Conservation (phyloP, 2,888 invertebrate species). For the Hirtodrosophila trivittata region DNA sequence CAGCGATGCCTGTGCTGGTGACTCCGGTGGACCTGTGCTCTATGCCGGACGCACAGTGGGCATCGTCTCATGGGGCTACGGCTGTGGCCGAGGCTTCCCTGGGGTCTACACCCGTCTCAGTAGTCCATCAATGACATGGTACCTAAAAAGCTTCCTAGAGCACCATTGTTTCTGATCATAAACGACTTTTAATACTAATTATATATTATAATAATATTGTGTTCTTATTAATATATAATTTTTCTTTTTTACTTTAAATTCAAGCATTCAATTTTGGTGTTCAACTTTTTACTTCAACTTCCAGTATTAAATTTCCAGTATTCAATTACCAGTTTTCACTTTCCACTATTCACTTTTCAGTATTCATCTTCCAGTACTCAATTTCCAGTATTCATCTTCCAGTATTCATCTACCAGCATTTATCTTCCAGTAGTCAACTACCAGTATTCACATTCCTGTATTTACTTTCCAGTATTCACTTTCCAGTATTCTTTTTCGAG, state of each 20-base stretch:
- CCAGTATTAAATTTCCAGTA: no score
- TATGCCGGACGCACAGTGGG: slow-evolving; percentile 84
- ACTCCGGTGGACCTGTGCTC: slow-evolving; percentile 77
- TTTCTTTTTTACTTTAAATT: not conserved
- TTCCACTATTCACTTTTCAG: not conserved
- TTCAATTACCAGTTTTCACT: not conserved
- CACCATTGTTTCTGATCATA: slow-evolving; percentile 10
- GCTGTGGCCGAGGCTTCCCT: slow-evolving; percentile 85
- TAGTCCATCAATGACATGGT: slow-evolving; percentile 31
- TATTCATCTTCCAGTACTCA: not conserved
- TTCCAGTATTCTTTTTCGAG: no score
- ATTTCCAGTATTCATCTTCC: not conserved
- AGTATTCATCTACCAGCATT: no score
- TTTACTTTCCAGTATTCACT: no score
- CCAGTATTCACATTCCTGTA: no score
- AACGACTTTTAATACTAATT: no score
- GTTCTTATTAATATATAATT: not conserved
- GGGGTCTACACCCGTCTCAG: slow-evolving; percentile 90
- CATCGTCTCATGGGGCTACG: slow-evolving; percentile 86
- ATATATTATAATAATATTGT: not conserved
- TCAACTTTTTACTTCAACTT: no score
- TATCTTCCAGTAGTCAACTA: no score
- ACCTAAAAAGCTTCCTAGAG: slow-evolving; percentile 28
- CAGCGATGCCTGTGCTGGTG: slow-evolving; percentile 72
- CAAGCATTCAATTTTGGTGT: no score